Conservation (phyloP, 2,113 vertebrate species). For the Protobothrops flavoviridis region DNA sequence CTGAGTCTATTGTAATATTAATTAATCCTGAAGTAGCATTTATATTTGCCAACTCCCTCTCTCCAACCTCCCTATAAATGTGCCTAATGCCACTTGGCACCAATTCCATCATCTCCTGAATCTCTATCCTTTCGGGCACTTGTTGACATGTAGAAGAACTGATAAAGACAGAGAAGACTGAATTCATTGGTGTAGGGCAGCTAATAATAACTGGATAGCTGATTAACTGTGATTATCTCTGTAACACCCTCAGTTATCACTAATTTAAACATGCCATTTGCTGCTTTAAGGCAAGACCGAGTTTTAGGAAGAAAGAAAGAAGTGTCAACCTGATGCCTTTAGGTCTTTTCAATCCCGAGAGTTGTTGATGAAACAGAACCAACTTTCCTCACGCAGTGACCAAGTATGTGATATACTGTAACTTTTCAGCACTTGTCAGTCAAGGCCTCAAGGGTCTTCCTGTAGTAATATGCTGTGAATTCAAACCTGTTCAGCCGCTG, state of each 20-base stretch:
- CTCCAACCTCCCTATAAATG: slow-evolving; percentile 13
- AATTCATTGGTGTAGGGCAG: background rate
- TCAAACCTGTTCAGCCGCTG: background rate
- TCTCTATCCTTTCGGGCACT: background rate
- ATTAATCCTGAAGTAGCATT: slow-evolving; percentile 34
- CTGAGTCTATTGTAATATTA: slow-evolving; percentile 36
- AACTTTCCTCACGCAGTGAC: background rate
- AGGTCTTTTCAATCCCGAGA: background rate
- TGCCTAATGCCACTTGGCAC: slow-evolving; percentile 37
- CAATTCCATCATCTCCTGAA: slow-evolving; percentile 18
- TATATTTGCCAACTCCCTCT: slow-evolving; percentile 28
- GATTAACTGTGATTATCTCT: slow-evolving; percentile 9
- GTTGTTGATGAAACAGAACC: slow-evolving; percentile 2
- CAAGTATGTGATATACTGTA: background rate
- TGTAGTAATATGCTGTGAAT: background rate
- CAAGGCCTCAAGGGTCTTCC: slow-evolving; percentile 1
- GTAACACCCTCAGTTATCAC: background rate
- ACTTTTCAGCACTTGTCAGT: slow-evolving; percentile 11
- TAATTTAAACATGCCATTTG: slow-evolving; percentile 4
- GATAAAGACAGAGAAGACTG: slow-evolving; percentile 7
- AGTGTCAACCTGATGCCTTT: background rate
- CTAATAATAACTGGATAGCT: background rate
- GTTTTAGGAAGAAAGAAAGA: background rate
- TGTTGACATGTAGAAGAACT: rapidly evolving
- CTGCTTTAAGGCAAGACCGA: background rate